Evolutionary conservation across 2,797 vertebrate genomes (phyloP).

Genomic region (Ctenochaetus hawaiiensis): DNA sequence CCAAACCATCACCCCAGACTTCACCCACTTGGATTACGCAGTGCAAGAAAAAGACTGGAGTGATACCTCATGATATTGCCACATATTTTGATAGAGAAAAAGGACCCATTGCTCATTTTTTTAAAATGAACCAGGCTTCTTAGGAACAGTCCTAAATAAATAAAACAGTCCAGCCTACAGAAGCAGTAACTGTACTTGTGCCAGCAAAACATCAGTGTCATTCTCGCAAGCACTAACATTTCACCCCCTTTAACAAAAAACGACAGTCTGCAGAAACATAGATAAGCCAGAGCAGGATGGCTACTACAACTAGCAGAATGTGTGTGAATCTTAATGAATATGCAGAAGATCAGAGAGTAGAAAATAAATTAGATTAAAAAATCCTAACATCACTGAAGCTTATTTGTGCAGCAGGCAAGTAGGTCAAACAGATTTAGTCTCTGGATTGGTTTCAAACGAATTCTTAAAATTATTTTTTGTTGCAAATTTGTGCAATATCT

Average conservation of each 20-base stretch:
- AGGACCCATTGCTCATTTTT: slow-evolving; percentile 5
- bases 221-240: not conserved
- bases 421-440: not conserved
- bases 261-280: not conserved
- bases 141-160: not conserved
- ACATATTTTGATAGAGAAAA: not conserved
- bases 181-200: slow-evolving; percentile 15
- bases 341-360: not conserved
- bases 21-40: not conserved
- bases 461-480: not conserved
- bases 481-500: not conserved
- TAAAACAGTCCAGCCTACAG: not conserved
- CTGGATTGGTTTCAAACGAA: not conserved
- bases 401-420: not conserved
- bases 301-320: not conserved
- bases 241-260: not conserved
- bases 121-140: slow-evolving; percentile 20
- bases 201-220: slow-evolving; percentile 12
- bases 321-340: not conserved
- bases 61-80: not conserved
- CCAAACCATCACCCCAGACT: not conserved
- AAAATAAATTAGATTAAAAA: not conserved
- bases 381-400: not conserved
- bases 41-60: not conserved
- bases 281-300: not conserved